Evolutionary conservation across 2,797 vertebrate genomes (phyloP).

Genomic region (Molothrus ater): DNA sequence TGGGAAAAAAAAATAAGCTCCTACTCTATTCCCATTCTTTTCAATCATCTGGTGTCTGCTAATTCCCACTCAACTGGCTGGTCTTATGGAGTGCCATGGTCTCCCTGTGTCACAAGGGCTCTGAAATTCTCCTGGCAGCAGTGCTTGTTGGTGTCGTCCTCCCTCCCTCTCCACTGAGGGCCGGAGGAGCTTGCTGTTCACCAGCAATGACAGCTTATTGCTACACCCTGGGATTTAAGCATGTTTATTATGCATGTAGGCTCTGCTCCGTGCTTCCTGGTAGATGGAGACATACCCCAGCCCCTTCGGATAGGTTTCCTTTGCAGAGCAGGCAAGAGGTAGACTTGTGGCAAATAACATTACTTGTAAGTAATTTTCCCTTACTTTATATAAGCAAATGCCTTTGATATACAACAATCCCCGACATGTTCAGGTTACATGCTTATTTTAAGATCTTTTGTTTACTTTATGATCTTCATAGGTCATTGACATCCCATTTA

Average conservation of each 20-base stretch:
- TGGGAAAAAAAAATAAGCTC: background rate
- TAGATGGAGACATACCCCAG: conserved; percentile 11
- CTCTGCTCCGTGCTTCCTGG: background rate
- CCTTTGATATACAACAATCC: conserved; percentile 77
- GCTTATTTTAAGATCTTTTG: conserved; percentile 87
- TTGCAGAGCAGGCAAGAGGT: conserved; percentile 64
- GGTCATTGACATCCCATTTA: conserved; percentile 88
- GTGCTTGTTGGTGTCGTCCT: background rate
- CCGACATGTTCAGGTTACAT: conserved; percentile 80
- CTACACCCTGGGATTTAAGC: background rate
- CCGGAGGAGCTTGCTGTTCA: background rate
- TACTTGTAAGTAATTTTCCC: conserved; percentile 76
- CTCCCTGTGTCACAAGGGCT: background rate
- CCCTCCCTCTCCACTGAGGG: background rate
- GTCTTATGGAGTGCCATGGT: background rate
- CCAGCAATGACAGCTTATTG: rapidly evolving
- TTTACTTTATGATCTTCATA: conserved; percentile 87
- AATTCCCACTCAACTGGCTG: background rate
- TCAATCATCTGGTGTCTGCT: background rate
- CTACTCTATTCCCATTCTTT: background rate
- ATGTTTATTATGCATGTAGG: background rate
- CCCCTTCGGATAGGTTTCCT: conserved; percentile 14
- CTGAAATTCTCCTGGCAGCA: background rate
- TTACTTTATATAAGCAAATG: conserved; percentile 79
- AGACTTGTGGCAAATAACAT: conserved; percentile 70